Percentiles rank a stretch among this genome's conserved stretches.
phyloP scores from a whole-genome alignment of 2,113 vertebrate genomes.

The Bothrops jararaca region DNA sequence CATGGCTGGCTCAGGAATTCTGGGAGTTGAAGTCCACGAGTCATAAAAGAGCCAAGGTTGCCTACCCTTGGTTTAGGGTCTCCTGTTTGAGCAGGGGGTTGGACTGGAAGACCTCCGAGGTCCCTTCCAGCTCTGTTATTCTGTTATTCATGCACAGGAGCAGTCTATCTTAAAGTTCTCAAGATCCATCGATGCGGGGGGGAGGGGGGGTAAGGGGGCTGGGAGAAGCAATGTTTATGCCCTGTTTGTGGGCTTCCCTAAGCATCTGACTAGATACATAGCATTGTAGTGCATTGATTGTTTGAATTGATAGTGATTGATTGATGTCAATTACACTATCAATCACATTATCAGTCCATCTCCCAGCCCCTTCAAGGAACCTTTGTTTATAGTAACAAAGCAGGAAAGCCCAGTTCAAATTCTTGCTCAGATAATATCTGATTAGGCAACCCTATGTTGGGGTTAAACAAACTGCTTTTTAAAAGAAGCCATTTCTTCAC shows the following conservation, averaged over 20 bases:
- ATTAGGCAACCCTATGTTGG: background rate
- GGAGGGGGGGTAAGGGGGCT: accelerated
- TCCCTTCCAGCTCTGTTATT: background rate
- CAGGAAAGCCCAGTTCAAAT: background rate
- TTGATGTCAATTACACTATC: background rate
- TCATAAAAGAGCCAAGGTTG: too few species aligned
- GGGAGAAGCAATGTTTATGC: background rate
- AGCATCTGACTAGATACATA: background rate
- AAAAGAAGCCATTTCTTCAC: background rate
- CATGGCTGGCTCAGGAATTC: too few species aligned
- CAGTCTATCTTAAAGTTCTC: background rate
- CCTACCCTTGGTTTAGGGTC: background rate
- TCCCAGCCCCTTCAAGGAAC: background rate
- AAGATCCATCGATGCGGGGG: background rate
- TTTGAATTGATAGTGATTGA: background rate
- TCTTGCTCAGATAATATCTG: background rate
- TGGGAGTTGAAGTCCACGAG: too few species aligned
- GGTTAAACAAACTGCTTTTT: background rate
- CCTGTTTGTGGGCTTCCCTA: background rate
- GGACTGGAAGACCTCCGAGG: background rate
- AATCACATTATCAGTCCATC: background rate
- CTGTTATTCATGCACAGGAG: background rate
- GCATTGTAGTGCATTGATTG: background rate
- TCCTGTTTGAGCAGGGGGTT: background rate
- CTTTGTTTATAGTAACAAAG: background rate